Evolutionary conservation across 64 coral and sea anemone species (phyloP).

Genomic region (Cladopsammia gracilis): DNA sequence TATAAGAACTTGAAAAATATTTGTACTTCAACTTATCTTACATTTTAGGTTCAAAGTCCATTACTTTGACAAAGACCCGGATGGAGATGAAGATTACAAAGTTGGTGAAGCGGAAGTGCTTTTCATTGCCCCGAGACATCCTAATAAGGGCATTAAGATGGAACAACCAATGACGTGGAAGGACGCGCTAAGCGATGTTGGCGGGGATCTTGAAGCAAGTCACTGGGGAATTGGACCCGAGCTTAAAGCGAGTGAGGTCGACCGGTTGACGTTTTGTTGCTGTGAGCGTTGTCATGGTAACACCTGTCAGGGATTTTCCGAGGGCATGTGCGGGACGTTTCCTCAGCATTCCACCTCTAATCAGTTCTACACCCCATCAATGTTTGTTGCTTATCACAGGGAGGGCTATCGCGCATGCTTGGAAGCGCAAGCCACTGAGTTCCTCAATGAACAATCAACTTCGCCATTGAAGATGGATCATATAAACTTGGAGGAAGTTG

Average conservation of each 20-base stretch:
- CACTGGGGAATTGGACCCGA: not conserved
- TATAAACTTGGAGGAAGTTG: not conserved
- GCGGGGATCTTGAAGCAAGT: not conserved
- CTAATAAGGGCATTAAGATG: not conserved
- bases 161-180: not conserved
- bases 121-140: constrained; percentile 22
- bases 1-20: not conserved
- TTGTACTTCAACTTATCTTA: no score
- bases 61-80: constrained; percentile 4
- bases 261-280: constrained; percentile 6
- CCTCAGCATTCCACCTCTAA: constrained; percentile 11
- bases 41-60: not conserved
- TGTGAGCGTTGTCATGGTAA: constrained; percentile 62
- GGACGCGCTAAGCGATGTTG: not conserved
- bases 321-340: not conserved
- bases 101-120: constrained; percentile 18
- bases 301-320: not conserved
- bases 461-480: not conserved
- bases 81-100: not conserved
- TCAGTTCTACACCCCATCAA: not conserved
- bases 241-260: not conserved
- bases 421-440: not conserved
- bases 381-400: constrained; percentile 7
- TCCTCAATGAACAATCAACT: not conserved
- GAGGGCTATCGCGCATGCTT: constrained; percentile 11